Conservation (phyloP, 2,888 invertebrate genomes). For the Pimpla rufipes region DNA sequence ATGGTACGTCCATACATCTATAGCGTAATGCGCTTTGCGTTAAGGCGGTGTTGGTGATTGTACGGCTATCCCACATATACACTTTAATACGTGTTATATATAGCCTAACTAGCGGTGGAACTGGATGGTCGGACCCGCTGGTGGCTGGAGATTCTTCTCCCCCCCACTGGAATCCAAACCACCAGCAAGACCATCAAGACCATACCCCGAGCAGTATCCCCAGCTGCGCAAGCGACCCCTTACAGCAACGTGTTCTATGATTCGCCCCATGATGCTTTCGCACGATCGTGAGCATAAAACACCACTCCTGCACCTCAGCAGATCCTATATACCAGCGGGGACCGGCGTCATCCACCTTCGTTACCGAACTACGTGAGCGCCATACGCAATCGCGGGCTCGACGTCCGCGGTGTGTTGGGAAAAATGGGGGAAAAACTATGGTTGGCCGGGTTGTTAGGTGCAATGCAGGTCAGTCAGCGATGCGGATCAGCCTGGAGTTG, state of each 20-base stretch:
- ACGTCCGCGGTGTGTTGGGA: conserved; percentile 19
- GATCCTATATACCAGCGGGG: conserved; percentile 30
- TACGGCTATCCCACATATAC: conserved; percentile 26
- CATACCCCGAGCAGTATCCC: conserved; percentile 14
- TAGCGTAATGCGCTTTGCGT: conserved; percentile 3
- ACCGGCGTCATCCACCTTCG: conserved; percentile 73
- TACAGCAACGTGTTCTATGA: conserved; percentile 45
- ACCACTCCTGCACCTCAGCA: conserved; percentile 38
- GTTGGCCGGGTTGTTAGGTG: conserved; percentile 2
- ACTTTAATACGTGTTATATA: conserved; percentile 25
- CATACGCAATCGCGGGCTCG: conserved; percentile 64
- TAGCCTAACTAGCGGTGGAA: conserved; percentile 1
- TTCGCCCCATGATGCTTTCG: conserved; percentile 49
- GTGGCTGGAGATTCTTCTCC: conserved; percentile 30
- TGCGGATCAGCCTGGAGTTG: not conserved
- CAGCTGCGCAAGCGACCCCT: not conserved
- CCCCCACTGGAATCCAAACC: conserved; percentile 15
- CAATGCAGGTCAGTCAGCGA: conserved; percentile 8
- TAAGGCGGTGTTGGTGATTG: conserved; percentile 5
- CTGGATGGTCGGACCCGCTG: conserved; percentile 17
- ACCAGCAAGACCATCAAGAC: conserved; percentile 20
- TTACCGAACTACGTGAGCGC: conserved; percentile 72
- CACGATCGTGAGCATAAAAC: conserved; percentile 67
- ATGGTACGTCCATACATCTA: conserved; percentile 32
- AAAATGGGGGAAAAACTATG: conserved; percentile 11